These are phyloP conservation scores for Diorhabda sublineata DNA, from an alignment of 1,140 invertebrate species.

Conservation along the genomic window DNA sequence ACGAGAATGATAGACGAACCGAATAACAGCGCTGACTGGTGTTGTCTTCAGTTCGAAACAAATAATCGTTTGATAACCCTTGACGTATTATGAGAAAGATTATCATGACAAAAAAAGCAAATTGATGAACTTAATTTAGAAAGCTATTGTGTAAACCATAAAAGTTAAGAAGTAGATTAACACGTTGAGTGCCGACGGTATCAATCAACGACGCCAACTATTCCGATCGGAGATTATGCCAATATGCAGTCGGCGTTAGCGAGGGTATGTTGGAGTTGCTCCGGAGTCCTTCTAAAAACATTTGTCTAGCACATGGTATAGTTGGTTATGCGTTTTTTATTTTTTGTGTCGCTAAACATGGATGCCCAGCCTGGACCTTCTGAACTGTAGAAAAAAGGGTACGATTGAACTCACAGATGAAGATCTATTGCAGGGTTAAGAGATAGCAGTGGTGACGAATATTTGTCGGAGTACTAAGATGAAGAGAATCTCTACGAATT, in stretches of 20 bases:
- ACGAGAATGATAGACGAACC: no score
- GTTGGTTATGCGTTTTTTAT: slow-evolving; percentile 10
- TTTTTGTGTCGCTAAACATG: neutral
- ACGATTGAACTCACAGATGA: slow-evolving; percentile 9
- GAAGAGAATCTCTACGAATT: slow-evolving; percentile 6
- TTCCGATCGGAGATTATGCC: slow-evolving; percentile 4
- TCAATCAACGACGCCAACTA: slow-evolving; percentile 2
- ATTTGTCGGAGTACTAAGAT: no score
- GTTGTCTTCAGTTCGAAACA: no score
- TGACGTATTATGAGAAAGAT: no score
- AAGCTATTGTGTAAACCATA: no score
- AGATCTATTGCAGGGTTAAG: slow-evolving; percentile 18
- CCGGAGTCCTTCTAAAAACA: slow-evolving; percentile 15
- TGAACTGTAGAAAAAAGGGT: neutral
- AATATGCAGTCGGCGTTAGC: slow-evolving; percentile 2
- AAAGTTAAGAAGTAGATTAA: neutral
- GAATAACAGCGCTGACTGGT: no score
- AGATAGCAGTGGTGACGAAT: slow-evolving; percentile 6
- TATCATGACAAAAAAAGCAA: no score
- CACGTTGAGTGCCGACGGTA: neutral
- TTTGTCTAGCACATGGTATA: slow-evolving; percentile 10
- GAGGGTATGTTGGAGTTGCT: neutral
- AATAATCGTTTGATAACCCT: no score
- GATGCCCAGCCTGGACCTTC: neutral
- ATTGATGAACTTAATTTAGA: no score